A percentile compares a stretch with the other conserved stretches of the same genome.
Evolutionary conservation across 2,113 vertebrate genomes (phyloP).

Genomic region (Bos javanicus): DNA sequence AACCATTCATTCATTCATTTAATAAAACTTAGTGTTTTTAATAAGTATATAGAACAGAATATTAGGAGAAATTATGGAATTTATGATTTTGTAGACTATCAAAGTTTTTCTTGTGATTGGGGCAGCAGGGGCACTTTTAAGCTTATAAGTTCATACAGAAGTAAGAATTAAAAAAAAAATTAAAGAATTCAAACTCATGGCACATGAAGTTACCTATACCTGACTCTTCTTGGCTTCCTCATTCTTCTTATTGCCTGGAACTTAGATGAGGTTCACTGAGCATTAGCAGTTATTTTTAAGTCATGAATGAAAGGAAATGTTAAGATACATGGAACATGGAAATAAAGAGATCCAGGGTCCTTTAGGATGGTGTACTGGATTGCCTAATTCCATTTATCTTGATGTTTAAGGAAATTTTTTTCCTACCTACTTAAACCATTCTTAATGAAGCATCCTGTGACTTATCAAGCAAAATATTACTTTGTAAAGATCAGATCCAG

Average conservation of each 20-base stretch:
- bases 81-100: neutral
- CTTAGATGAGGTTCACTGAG: neutral
- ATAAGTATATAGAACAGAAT: neutral
- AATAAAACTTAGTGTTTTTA: neutral
- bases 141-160: neutral
- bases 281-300: neutral
- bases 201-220: neutral
- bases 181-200: neutral
- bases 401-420: neutral
- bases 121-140: neutral
- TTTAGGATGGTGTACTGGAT: neutral
- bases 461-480: neutral
- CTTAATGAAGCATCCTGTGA: neutral
- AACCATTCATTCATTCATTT: neutral
- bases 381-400: neutral
- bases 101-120: neutral
- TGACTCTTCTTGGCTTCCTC: neutral
- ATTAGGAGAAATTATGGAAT: neutral
- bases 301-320: neutral
- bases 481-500: neutral
- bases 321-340: neutral
- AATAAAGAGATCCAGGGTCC: neutral
- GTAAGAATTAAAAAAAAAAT: neutral
- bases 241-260: neutral
- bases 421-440: neutral